Conservation (phyloP, 2,888 invertebrate species). For the Epinotia ramella region DNA sequence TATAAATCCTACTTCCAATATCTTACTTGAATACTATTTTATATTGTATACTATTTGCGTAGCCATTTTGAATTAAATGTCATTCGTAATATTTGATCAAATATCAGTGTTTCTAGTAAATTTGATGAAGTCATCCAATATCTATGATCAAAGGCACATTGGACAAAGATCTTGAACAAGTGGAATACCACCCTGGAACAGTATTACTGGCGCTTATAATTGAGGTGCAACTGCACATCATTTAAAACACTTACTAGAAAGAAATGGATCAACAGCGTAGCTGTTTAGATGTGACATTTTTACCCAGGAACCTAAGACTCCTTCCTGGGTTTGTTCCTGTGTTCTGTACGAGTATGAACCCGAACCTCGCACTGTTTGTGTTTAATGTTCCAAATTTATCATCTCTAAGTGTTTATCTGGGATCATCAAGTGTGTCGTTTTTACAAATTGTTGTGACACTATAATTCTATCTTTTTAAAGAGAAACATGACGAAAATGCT, state of each 20-base stretch:
- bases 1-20: no score
- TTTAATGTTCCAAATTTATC: not conserved
- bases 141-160: no score
- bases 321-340: not conserved
- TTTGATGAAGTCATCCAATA: no score
- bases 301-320: not conserved
- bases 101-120: no score
- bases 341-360: not conserved
- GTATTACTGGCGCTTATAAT: not conserved
- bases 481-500: not conserved
- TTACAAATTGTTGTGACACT: not conserved
- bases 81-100: no score
- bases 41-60: no score
- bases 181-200: no score
- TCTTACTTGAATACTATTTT: no score
- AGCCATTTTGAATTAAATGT: no score
- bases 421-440: constrained; percentile 2
- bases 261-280: not conserved
- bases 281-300: not conserved
- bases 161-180: no score
- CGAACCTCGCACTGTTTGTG: constrained; percentile 13
- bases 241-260: not conserved
- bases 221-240: not conserved
- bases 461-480: not conserved
- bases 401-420: not conserved